A percentile compares a stretch with the other conserved stretches of the same genome.
phyloP scores from a whole-genome alignment of 2,888 invertebrate species.

The Scrobipalpa atriplicella region DNA sequence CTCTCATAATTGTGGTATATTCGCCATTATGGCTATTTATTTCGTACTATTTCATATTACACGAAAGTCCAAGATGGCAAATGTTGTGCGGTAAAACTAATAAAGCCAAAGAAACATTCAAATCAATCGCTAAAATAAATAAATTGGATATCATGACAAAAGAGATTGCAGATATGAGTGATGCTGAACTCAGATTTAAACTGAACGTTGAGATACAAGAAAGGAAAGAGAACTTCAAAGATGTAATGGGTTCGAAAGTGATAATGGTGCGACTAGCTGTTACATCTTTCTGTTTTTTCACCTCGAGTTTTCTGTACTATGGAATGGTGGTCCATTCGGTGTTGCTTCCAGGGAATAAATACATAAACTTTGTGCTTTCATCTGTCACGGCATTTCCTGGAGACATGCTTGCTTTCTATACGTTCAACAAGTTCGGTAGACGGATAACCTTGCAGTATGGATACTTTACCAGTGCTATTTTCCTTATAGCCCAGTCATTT shows the following conservation, averaged over 20 bases:
- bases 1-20: slow-evolving; percentile 57
- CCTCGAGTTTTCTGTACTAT: slow-evolving; percentile 67
- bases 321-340: slow-evolving; percentile 63
- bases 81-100: slow-evolving; percentile 58
- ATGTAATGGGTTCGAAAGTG: slow-evolving; percentile 61
- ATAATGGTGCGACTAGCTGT: slow-evolving; percentile 62
- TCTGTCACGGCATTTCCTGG: slow-evolving; percentile 67
- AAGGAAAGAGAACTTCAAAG: slow-evolving; percentile 57
- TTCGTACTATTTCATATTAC: slow-evolving; percentile 51
- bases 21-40: slow-evolving; percentile 58
- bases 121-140: slow-evolving; percentile 54
- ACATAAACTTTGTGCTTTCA: slow-evolving; percentile 62
- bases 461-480: slow-evolving; percentile 56
- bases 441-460: slow-evolving; percentile 59
- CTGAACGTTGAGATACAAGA: slow-evolving; percentile 59
- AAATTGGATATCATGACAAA: slow-evolving; percentile 50
- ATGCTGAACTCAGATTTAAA: slow-evolving; percentile 53
- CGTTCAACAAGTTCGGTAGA: slow-evolving; percentile 62
- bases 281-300: slow-evolving; percentile 62
- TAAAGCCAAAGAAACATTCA: slow-evolving; percentile 58
- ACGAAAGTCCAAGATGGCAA: slow-evolving; percentile 70
- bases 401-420: slow-evolving; percentile 59
- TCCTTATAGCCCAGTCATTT: slow-evolving; percentile 59
- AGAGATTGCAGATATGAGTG: slow-evolving; percentile 55
- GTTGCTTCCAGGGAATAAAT: slow-evolving; percentile 66